Evolutionary conservation across 2,113 vertebrate species (phyloP).

Genomic region (Amblyopsis rosae): DNA sequence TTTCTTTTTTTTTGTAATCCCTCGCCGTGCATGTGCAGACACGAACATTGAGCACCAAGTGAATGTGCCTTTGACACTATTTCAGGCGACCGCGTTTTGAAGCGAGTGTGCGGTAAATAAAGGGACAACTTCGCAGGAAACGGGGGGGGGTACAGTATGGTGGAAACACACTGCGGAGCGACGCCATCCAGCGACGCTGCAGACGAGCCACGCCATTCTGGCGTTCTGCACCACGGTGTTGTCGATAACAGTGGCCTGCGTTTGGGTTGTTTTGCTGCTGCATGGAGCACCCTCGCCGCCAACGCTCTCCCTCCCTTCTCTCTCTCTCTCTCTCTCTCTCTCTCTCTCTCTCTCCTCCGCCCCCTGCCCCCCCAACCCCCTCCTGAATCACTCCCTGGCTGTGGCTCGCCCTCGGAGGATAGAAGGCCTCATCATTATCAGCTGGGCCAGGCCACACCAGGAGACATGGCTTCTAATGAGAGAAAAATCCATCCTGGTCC

Average conservation of each 20-base stretch:
- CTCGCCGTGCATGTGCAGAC: background rate
- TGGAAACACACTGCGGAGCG: background rate
- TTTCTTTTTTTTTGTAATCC: constrained; percentile 27
- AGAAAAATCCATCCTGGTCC: constrained; percentile 78
- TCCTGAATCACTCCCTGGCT: constrained; percentile 2
- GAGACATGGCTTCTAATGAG: constrained; percentile 80
- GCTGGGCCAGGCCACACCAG: constrained; percentile 74
- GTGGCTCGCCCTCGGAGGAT: constrained; percentile 50
- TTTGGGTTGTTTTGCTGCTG: constrained; percentile 8
- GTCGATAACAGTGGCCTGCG: background rate
- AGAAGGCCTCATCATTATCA: constrained; percentile 74
- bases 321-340: constrained; percentile 36
- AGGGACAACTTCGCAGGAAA: background rate
- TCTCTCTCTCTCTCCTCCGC: constrained; percentile 23
- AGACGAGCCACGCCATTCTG: no score
- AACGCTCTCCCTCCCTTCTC: constrained; percentile 27
- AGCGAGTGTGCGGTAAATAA: constrained; percentile 13
- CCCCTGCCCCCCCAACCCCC: constrained; percentile 12
- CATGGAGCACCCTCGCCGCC: background rate
- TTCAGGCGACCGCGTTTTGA: constrained; percentile 2
- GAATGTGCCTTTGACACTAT: constrained; percentile 21
- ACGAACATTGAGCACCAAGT: constrained; percentile 12
- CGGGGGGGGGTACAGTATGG: background rate
- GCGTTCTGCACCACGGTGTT: background rate
- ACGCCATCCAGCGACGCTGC: no score